phyloP scores from a whole-genome alignment of 2,888 invertebrate species.

The Seira ritae region DNA sequence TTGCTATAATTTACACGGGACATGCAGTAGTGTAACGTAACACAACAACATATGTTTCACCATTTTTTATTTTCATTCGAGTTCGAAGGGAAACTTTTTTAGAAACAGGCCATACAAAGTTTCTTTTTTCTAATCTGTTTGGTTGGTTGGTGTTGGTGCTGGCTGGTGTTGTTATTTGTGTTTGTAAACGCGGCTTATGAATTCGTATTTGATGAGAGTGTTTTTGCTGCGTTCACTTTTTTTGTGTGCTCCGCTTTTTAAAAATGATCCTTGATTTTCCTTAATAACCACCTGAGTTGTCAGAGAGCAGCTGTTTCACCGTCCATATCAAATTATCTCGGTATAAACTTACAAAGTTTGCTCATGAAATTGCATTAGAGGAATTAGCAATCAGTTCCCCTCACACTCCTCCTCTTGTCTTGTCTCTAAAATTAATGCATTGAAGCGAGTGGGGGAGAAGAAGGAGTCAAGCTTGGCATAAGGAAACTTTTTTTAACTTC shows the following conservation, averaged over 20 bases:
- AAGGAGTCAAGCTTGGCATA: constrained; percentile 32
- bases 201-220: constrained; percentile 29
- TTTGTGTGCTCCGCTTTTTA: background rate
- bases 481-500: background rate
- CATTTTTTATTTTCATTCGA: background rate
- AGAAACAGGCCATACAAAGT: background rate
- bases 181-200: constrained; percentile 44
- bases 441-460: background rate
- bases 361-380: constrained; percentile 64
- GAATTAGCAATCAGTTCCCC: constrained; percentile 64
- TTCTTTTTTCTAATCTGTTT: too few species aligned
- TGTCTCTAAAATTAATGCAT: too few species aligned
- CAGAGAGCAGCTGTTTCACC: constrained; percentile 60
- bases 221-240: background rate
- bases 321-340: constrained; percentile 61
- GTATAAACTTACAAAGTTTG: constrained; percentile 61
- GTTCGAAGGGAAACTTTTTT: background rate
- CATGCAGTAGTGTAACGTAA: background rate
- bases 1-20: background rate
- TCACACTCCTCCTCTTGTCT: constrained; percentile 12
- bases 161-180: constrained; percentile 24
- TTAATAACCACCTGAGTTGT: constrained; percentile 66
- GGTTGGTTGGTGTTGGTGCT: background rate
- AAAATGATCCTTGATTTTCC: constrained; percentile 59
- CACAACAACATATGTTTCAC: constrained; percentile 12